phyloP scores from a whole-genome alignment of 2,113 vertebrate genomes.

The Entosphenus tridentatus region DNA sequence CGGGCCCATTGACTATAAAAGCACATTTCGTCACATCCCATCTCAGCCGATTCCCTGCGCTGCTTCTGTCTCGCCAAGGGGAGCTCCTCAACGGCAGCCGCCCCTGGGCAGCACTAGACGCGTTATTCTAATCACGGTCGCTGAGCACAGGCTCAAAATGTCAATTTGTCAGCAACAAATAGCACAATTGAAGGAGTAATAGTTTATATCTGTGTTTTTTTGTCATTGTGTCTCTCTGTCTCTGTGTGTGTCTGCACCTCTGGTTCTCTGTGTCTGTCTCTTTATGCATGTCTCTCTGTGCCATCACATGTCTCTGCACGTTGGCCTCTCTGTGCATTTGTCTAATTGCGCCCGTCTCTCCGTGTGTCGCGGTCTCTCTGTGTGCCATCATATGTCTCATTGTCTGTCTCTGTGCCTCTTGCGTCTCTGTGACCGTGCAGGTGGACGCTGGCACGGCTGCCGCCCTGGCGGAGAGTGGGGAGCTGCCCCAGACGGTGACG shows the following conservation, averaged over 20 bases:
- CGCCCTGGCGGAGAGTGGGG: conserved; percentile 76
- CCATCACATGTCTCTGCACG: background rate
- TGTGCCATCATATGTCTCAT: background rate
- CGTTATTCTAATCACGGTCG: background rate
- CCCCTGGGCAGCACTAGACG: background rate
- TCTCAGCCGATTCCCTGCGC: background rate
- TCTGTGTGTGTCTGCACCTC: background rate
- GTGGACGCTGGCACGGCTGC: conserved; percentile 89
- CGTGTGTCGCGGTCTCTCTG: background rate
- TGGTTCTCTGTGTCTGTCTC: background rate
- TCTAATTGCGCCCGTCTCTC: background rate
- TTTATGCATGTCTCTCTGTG: background rate
- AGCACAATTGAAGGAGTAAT: background rate
- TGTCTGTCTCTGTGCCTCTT: conserved; percentile 4
- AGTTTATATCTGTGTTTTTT: background rate
- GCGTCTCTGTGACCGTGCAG: conserved; percentile 18
- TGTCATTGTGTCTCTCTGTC: background rate
- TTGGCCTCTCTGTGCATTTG: background rate
- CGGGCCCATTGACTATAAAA: too few species aligned
- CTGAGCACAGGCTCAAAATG: background rate
- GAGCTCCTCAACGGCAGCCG: background rate
- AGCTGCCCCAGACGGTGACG: conserved; percentile 71
- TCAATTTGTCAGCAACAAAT: background rate
- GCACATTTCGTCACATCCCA: too few species aligned
- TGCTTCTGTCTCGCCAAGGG: conserved; percentile 2